phyloP scores from a whole-genome alignment of 2,113 vertebrate species.

The Dipodomys merriami region DNA sequence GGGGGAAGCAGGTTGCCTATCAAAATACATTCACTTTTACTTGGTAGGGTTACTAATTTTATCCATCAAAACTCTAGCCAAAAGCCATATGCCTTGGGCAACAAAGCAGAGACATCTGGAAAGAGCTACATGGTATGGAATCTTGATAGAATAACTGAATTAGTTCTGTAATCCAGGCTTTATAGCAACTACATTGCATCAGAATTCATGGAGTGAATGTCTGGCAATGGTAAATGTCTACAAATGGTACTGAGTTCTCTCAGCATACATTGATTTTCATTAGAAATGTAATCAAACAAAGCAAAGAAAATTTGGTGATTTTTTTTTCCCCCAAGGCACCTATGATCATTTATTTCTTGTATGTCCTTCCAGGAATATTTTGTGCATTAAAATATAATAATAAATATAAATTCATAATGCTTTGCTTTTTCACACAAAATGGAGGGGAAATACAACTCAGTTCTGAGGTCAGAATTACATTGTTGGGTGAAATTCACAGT shows the following conservation, averaged over 20 bases:
- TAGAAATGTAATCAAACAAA: slow-evolving; percentile 11
- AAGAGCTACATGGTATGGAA: neutral
- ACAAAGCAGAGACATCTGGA: neutral
- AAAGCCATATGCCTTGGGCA: neutral
- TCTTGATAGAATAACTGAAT: neutral
- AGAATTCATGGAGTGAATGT: neutral
- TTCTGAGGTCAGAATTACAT: neutral
- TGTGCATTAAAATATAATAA: neutral
- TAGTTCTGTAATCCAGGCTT: neutral
- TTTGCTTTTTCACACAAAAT: slow-evolving; percentile 28
- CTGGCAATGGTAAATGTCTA: neutral
- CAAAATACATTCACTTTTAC: neutral
- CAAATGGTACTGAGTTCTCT: neutral
- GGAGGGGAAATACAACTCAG: neutral
- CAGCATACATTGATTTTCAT: neutral
- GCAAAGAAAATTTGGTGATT: neutral
- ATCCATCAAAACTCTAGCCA: neutral
- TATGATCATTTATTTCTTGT: neutral
- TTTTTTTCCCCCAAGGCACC: neutral
- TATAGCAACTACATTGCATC: neutral
- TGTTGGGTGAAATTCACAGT: neutral
- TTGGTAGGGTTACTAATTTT: neutral
- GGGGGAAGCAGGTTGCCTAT: neutral
- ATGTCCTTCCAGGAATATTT: neutral
- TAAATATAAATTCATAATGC: neutral